Percentiles rank a stretch among this genome's conserved stretches.
Conservation (phyloP, 2,797 vertebrate genomes). For the Eulemur albifrons region DNA sequence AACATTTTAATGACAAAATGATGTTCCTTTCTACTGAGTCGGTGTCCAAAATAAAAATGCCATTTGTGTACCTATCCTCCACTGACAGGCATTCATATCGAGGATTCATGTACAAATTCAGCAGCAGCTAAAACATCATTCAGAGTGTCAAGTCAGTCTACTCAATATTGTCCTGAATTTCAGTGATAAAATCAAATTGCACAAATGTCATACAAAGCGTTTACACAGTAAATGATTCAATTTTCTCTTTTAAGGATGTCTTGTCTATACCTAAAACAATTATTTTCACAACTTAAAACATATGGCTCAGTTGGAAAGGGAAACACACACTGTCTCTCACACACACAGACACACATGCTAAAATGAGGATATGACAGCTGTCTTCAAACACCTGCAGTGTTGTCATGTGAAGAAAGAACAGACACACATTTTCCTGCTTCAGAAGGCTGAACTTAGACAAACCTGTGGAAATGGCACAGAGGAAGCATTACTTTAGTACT, state of each 20-base stretch:
- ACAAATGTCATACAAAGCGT: neutral
- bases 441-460: neutral
- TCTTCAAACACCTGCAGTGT: neutral
- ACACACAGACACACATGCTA: too few species aligned
- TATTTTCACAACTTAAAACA: slow-evolving; percentile 59
- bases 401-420: neutral
- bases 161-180: slow-evolving; percentile 31
- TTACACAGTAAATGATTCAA: neutral
- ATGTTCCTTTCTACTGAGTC: neutral
- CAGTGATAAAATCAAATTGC: slow-evolving; percentile 56
- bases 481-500: neutral
- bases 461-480: neutral
- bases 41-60: neutral
- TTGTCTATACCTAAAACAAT: slow-evolving; percentile 24
- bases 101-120: neutral
- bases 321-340: too few species aligned
- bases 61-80: neutral
- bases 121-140: slow-evolving; percentile 22
- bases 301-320: neutral
- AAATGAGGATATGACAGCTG: neutral
- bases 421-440: neutral
- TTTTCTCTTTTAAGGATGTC: slow-evolving; percentile 32
- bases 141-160: slow-evolving; percentile 6
- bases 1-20: slow-evolving; percentile 31
- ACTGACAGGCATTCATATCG: neutral